These are phyloP conservation scores for Bufotes viridis DNA, from an alignment of 2,797 vertebrate genomes.

Conservation along the genomic window DNA sequence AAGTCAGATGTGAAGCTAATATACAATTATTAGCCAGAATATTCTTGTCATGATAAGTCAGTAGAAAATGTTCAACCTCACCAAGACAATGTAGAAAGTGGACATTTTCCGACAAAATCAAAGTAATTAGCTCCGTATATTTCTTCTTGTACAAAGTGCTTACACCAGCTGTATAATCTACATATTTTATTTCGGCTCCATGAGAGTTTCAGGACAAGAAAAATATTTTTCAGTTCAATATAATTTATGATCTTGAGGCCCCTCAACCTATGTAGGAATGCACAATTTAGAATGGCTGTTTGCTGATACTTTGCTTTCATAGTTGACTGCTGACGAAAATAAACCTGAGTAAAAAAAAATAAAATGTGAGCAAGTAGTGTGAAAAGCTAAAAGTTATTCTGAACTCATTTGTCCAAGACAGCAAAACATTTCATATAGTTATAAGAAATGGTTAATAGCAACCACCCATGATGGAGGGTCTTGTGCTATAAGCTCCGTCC, in stretches of 20 bases:
- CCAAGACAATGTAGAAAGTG: background rate
- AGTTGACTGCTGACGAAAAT: constrained; percentile 50
- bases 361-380: constrained; percentile 31
- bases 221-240: constrained; percentile 35
- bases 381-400: constrained; percentile 41
- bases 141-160: background rate
- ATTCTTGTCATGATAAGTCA: background rate
- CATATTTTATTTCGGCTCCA: constrained; percentile 28
- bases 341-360: constrained; percentile 51
- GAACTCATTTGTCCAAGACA: constrained; percentile 55
- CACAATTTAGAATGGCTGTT: constrained; percentile 17
- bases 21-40: background rate
- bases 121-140: background rate
- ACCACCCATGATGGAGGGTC: constrained; percentile 47
- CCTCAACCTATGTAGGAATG: background rate
- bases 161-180: constrained; percentile 30
- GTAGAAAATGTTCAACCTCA: background rate
- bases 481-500: background rate
- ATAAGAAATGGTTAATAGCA: constrained; percentile 44
- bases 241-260: constrained; percentile 28
- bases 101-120: background rate
- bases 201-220: constrained; percentile 31
- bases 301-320: constrained; percentile 19
- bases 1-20: background rate
- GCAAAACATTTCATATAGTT: constrained; percentile 44